Base-by-base conservation (phyloP, 2,888 invertebrate species). In the Ornithoptera alexandrae region DNA sequence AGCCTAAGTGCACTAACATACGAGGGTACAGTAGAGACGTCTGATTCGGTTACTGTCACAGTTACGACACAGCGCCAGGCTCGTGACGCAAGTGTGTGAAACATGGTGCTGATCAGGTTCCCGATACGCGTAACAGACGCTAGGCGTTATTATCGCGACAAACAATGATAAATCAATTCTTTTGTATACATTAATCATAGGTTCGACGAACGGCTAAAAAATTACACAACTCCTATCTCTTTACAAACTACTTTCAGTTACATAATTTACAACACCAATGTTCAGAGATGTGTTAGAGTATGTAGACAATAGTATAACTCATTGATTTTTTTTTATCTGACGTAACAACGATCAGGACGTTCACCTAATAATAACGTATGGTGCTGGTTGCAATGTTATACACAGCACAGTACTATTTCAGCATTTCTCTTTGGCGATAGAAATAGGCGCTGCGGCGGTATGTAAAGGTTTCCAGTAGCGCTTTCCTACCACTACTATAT, bases 101-200 rank as follows among this genome's bases (percentile, higher is more conserved):
- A 69, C 69, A 36, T 60, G 36, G 18, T n/a, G 50, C 20, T 42
- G 67, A 67, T 63, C 60, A 66, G 53, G 42, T 22, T 62, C 70
- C 60, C 30, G 50, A 70, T 42, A 58, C 56, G 24, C 64, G 67
- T 36, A 63, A 70, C 59, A 59, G 53, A 67, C 63, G 58, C 59
- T 18, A 59, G 39, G 18, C 30, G 53, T 63, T 70, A 59, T 66
- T 62, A 63, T 53, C 18, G 66, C 66, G 50, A 67, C 67, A 67
- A 46, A 67, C 70, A 67, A 70, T 70, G 63, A 67, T 67, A 63
- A 67, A 70, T 70, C 70, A 70, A 67, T 67, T 70, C 67, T 70
- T 70, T 70, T 70, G 67, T 67, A 62, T 66, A 22, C 58, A 59
- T 61, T 65, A 65, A 69, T 64, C 8, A 64, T 22, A 46, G 57